Base-by-base conservation (phyloP, 2,113 vertebrate genomes). In the Glaucomys volans region DNA sequence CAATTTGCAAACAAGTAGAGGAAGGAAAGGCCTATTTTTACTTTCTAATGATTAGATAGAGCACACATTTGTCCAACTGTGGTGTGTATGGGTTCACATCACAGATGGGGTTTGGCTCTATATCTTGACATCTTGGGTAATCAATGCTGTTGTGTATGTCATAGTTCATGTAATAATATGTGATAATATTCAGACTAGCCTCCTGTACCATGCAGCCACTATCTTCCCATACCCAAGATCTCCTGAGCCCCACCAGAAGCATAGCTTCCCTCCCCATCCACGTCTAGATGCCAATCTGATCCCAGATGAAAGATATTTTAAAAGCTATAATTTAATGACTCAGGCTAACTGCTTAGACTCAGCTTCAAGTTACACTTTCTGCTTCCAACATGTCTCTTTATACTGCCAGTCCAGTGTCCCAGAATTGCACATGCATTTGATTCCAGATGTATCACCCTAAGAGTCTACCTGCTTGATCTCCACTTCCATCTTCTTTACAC, bases 1-100 rank as follows among this genome's bases (percentile, higher is more conserved):
- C 97, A 97, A 59, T 98, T 96, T 98, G 95, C 87, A 98, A 98
- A 96, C 94, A 98, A 93, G 96, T 91, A 77, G 16, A 92, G 86
- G 94, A 97, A 90, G 40, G 76, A 97, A 96, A 98, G 37, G 16
- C 91, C 52, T 98, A 82, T 96, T 98, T 98, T 92, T 57, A 44
- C 96, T 98, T 97, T 97, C 69, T 20, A 42, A 91, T 72, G 93
- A 88, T 98, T 96, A 96, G 71, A 85, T 57, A 79, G 69, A 85
- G 69, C 52, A 89, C 18, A 96, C 94, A 94, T 96, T 96, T 97
- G 95, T 92, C 96, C 88, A 90, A 75, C 62, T 50, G 30, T 67
- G 40, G 30, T 93, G 44, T 92, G 18, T 92, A 71, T 84, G 62
- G 59, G n/a, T 69, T 91, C 92, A 42, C 30, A 26, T 75, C 13